These are phyloP conservation scores for Caprella mutica DNA, from an alignment of 2,888 invertebrate species.

Conservation along the genomic window DNA sequence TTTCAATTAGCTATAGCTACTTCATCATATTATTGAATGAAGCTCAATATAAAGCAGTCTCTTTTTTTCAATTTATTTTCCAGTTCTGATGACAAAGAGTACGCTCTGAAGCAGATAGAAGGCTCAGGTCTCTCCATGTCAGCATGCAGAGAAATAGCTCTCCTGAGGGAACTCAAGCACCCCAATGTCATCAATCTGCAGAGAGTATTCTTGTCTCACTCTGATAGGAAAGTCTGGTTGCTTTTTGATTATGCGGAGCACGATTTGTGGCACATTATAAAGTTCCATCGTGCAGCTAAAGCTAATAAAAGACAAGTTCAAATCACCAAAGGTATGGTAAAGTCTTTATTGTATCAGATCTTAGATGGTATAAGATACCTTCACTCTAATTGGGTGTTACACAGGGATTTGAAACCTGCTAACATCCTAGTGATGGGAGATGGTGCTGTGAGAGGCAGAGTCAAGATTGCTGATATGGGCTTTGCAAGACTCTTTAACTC, in stretches of 20 bases:
- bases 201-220: slow-evolving; percentile 89
- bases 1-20: too few relatives aligned
- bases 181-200: slow-evolving; percentile 94
- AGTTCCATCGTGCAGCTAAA: slow-evolving; percentile 94
- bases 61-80: slow-evolving; percentile 16
- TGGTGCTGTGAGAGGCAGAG: slow-evolving; percentile 87
- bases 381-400: slow-evolving; percentile 97
- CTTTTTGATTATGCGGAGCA: slow-evolving; percentile 98
- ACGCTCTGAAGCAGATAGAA: slow-evolving; percentile 97
- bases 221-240: slow-evolving; percentile 91
- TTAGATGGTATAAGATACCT: slow-evolving; percentile 97
- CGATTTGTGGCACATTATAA: slow-evolving; percentile 99
- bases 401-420: slow-evolving; percentile 95
- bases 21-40: too few relatives aligned
- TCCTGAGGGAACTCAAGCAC: slow-evolving; percentile 89
- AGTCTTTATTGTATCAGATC: slow-evolving; percentile 93
- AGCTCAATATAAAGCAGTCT: too few relatives aligned
- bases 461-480: slow-evolving; percentile 99
- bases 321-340: slow-evolving; percentile 95
- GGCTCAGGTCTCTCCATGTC: slow-evolving; percentile 98
- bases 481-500: slow-evolving; percentile 96
- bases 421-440: slow-evolving; percentile 99
- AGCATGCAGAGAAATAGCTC: slow-evolving; percentile 93
- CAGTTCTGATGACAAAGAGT: slow-evolving; percentile 69
- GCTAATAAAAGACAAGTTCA: slow-evolving; percentile 92